phyloP scores from a whole-genome alignment of 2,888 invertebrate genomes.

The Tribolium freemani region DNA sequence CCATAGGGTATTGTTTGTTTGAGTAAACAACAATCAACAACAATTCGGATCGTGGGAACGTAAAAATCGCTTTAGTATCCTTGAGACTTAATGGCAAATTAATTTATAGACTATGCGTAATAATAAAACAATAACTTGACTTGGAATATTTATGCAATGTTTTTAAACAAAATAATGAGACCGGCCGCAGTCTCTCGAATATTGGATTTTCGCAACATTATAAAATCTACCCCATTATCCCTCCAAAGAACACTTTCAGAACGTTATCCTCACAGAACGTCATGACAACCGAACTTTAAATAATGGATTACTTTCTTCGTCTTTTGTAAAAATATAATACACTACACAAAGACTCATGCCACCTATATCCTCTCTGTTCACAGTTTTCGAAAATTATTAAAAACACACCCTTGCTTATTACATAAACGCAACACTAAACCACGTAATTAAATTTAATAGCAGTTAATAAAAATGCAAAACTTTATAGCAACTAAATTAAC shows the following conservation, averaged over 20 bases:
- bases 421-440: slow-evolving; percentile 12
- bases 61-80: slow-evolving; percentile 37
- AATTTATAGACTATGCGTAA: slow-evolving; percentile 8
- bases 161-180: slow-evolving; percentile 34
- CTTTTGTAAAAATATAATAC: slow-evolving; percentile 43
- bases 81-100: slow-evolving; percentile 28
- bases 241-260: slow-evolving; percentile 37
- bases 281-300: slow-evolving; percentile 42
- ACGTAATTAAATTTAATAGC: slow-evolving; percentile 27
- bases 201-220: slow-evolving; percentile 38
- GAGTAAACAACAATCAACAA: slow-evolving; percentile 40
- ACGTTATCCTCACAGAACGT: slow-evolving; percentile 36
- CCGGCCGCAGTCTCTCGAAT: slow-evolving; percentile 10
- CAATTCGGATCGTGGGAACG: slow-evolving; percentile 29
- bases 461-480: slow-evolving; percentile 22
- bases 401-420: slow-evolving; percentile 17
- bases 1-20: slow-evolving; percentile 41
- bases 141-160: slow-evolving; percentile 25
- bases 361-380: slow-evolving; percentile 1
- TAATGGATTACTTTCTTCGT: slow-evolving; percentile 40
- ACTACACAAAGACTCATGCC: slow-evolving; percentile 20
- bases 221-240: slow-evolving; percentile 39
- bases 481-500: slow-evolving; percentile 22
- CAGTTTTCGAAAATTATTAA: slow-evolving; percentile 19
- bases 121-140: slow-evolving; percentile 17